A percentile compares a stretch with the other conserved stretches of the same genome.
Evolutionary conservation across 1,140 invertebrate genomes (phyloP).

Genomic region (Drosophila sp.): DNA sequence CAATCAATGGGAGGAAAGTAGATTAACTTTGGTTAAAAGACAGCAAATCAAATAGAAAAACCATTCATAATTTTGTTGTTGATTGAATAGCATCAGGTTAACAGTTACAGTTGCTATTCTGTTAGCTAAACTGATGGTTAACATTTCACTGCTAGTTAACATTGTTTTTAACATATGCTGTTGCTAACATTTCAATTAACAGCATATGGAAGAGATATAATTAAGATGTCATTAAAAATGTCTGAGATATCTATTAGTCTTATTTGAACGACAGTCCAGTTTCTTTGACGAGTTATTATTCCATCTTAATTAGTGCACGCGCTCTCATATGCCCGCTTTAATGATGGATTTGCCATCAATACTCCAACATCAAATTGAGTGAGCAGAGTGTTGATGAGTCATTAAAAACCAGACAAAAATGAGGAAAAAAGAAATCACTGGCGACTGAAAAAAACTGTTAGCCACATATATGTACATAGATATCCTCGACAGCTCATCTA

Average conservation of each 20-base stretch:
- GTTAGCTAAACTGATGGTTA: no score
- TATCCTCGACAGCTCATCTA: conserved; percentile 58
- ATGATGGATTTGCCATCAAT: conserved; percentile 76
- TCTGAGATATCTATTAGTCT: conserved; percentile 2
- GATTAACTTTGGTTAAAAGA: conserved; percentile 33
- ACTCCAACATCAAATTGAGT: conserved; percentile 45
- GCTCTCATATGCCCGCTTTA: conserved; percentile 42
- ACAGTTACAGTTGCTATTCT: neutral
- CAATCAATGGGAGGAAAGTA: conserved; percentile 38
- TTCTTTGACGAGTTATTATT: conserved; percentile 7
- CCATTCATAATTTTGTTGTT: neutral
- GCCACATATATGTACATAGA: conserved; percentile 7
- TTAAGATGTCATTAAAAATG: neutral
- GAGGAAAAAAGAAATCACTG: conserved; percentile 13
- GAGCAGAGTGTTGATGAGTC: conserved; percentile 62
- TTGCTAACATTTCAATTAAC: no score
- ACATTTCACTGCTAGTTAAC: no score
- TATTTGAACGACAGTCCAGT: neutral
- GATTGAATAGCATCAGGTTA: neutral
- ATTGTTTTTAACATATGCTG: no score
- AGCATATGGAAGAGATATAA: no score
- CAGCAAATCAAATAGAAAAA: neutral
- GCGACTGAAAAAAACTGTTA: no score
- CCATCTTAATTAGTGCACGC: conserved; percentile 53
- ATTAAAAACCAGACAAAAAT: conserved; percentile 47